Evolutionary conservation across 2,797 vertebrate genomes (phyloP), one percentile per base, ranked within the genome.

Genomic region (Iguana delicatissima): DNA sequence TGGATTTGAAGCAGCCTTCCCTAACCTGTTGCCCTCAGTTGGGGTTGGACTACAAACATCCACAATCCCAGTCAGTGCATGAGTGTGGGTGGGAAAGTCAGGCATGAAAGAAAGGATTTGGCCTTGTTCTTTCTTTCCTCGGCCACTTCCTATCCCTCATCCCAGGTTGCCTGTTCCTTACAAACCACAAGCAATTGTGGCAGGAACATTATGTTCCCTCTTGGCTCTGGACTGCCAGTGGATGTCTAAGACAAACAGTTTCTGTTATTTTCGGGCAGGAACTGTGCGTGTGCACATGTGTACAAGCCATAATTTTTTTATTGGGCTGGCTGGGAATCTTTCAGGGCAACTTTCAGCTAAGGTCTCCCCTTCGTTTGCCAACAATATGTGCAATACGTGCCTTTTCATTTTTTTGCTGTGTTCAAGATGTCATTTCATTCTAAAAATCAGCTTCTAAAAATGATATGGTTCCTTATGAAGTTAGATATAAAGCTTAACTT

Each of bases 111-210:
- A 62, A 83, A 64, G 35, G 38, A 67, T 10, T 12, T 24, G n/a
- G 57, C n/a, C 50, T 9, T 10, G 1, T 80, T 59, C 32, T 81
- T 67, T 52, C 38, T 29, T 73, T n/a, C 16, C 50, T 29, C 10
- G 26, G 52, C 50, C 52, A 38, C 13, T 26, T n/a, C 16, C 16
- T 73, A 13, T 74, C n/a, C 50, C 24, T 74, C 80, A 42, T 38
- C 55, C 35, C 69, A 9, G 20, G 81, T 57, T 93, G 89, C 57
- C 89, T 83, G 72, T 84, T 67, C 62, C 35, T 85, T 62, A 79
- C 88, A 86, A 89, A 88, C 87, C 93, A 86, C 87, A 94, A 91
- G 86, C 67, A 46, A 89, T n/a, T 87, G 64, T 92, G 84, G 84
- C 74, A 89, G 89, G 86, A 95, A 89, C 35, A 89, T 80, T 87